Evolutionary conservation across 2,113 vertebrate genomes (phyloP).

Genomic region (Ahaetulla prasina): DNA sequence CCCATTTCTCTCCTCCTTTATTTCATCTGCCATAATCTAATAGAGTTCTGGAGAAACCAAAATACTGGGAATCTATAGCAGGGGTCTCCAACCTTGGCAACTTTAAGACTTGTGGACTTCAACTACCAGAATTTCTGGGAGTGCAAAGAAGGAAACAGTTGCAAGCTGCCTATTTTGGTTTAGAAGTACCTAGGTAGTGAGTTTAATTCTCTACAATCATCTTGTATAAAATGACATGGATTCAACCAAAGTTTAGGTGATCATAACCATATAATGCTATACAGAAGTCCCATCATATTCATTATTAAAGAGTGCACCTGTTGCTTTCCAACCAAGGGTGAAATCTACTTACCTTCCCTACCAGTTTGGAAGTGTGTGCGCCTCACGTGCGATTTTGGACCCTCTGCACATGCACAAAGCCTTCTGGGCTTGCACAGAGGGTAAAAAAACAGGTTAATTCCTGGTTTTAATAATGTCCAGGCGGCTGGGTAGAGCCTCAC

Average conservation of each 20-base stretch:
- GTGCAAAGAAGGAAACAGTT: not conserved
- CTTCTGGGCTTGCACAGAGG: too few species aligned
- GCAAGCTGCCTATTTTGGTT: not conserved
- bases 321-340: not conserved
- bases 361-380: too few species aligned
- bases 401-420: too few species aligned
- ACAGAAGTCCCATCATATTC: not conserved
- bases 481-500: too few species aligned
- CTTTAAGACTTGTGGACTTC: too few species aligned
- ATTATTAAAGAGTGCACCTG: not conserved
- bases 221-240: not conserved
- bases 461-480: too few species aligned
- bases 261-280: too few species aligned
- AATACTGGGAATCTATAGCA: too few species aligned
- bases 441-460: too few species aligned
- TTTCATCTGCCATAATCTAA: not conserved
- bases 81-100: too few species aligned
- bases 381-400: too few species aligned
- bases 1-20: not conserved
- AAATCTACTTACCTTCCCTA: too few species aligned
- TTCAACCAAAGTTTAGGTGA: not conserved
- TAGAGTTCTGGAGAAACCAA: not conserved
- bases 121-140: not conserved
- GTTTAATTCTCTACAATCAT: not conserved
- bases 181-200: not conserved